These are phyloP conservation scores for Cetoscarus ocellatus DNA, from an alignment of 2,797 vertebrate species.

Conservation along the genomic window DNA sequence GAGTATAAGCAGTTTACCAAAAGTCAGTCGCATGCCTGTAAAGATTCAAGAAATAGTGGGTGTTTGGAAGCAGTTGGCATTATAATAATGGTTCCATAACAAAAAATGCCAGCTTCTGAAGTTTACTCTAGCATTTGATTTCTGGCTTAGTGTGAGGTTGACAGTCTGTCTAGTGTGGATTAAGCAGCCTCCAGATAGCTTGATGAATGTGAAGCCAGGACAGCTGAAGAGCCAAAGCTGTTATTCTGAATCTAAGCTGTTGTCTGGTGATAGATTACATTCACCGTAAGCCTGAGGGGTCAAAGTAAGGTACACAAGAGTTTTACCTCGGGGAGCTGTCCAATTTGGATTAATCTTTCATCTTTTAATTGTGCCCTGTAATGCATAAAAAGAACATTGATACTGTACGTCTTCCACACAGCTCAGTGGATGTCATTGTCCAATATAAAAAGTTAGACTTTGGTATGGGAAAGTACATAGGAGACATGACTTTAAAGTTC, in stretches of 20 bases:
- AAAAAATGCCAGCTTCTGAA: background rate
- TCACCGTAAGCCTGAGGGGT: slow-evolving; percentile 51
- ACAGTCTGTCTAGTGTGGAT: slow-evolving; percentile 43
- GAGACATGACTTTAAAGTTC: too few relatives aligned
- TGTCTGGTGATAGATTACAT: slow-evolving; percentile 54
- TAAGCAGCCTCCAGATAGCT: slow-evolving; percentile 43
- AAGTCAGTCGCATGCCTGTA: too few relatives aligned
- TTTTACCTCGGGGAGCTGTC: slow-evolving; percentile 22
- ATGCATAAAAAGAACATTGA: slow-evolving; percentile 8
- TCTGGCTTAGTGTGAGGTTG: slow-evolving; percentile 17
- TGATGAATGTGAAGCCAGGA: slow-evolving; percentile 38
- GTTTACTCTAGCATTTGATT: slow-evolving; percentile 10
- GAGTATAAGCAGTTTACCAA: too few relatives aligned
- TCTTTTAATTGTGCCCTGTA: slow-evolving; percentile 15
- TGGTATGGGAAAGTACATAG: background rate
- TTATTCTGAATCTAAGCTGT: slow-evolving; percentile 57
- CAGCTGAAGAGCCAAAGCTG: slow-evolving; percentile 47
- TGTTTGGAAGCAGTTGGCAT: background rate
- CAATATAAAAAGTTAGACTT: background rate
- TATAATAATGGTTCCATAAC: background rate
- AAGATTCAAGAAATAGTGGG: background rate
- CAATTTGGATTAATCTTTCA: slow-evolving; percentile 8
- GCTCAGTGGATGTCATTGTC: slow-evolving; percentile 4
- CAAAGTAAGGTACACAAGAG: slow-evolving; percentile 31
- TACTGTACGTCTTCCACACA: background rate